Evolutionary conservation across 64 coral and sea anemone genomes (phyloP).

Genomic region (Stichodactyla helianthus): DNA sequence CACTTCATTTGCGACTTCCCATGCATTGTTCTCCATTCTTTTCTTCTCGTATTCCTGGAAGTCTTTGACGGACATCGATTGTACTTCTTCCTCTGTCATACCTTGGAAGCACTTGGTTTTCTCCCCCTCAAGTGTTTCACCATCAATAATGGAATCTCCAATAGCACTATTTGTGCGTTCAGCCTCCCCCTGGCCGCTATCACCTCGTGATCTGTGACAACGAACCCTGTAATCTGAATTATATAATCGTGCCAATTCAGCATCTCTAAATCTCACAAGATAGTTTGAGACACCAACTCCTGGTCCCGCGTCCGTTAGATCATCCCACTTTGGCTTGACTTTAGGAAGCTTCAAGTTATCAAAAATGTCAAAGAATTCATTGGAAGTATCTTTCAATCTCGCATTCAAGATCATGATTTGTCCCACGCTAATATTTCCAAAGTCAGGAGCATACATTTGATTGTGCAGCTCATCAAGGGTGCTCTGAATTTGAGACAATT

Average conservation of each 20-base stretch:
- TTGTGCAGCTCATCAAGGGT: too few relatives aligned
- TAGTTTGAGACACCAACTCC: conserved; percentile 35
- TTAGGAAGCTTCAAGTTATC: conserved; percentile 28
- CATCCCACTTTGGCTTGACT: conserved; percentile 51
- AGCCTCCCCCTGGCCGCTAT: conserved; percentile 21
- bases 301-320: conserved; percentile 50
- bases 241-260: conserved; percentile 6
- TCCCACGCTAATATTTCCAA: not conserved
- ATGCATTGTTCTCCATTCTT: conserved; percentile 14
- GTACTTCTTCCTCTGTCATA: conserved; percentile 9
- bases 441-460: too few relatives aligned
- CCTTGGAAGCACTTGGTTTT: conserved; percentile 1
- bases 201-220: conserved; percentile 18
- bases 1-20: conserved; percentile 2
- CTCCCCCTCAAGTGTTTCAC: conserved; percentile 6
- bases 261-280: conserved; percentile 24
- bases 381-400: not conserved
- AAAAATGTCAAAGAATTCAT: not conserved
- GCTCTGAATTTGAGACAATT: too few relatives aligned
- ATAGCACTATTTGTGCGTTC: conserved; percentile 28
- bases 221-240: conserved; percentile 14
- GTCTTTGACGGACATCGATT: not conserved
- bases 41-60: conserved; percentile 2
- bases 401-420: conserved; percentile 9
- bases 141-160: conserved; percentile 13